Evolutionary conservation across 1,140 invertebrate species (phyloP).

Genomic region (Rhyacophila brunnea): DNA sequence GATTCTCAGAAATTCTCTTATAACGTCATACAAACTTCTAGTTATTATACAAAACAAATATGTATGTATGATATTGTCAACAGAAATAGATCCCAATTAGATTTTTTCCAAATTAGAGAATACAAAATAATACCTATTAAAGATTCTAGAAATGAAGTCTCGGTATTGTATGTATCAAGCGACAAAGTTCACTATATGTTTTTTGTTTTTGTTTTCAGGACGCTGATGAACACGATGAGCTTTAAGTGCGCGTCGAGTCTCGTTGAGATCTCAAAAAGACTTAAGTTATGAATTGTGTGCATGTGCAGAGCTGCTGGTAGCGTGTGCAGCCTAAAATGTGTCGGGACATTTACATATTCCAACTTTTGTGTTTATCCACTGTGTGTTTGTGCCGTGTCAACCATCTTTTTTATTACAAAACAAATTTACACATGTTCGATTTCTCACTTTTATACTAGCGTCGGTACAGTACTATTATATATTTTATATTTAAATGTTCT

Average conservation of each 20-base stretch:
- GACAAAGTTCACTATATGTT: no score
- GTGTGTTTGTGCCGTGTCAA: constrained; percentile 27
- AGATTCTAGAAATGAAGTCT: no score
- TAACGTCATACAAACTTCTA: no score
- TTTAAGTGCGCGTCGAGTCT: constrained; percentile 51
- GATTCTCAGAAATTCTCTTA: no score
- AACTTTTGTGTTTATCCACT: constrained; percentile 20
- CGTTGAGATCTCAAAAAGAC: constrained; percentile 12
- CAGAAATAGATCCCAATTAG: no score
- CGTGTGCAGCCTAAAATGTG: constrained; percentile 14
- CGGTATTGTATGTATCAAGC: no score
- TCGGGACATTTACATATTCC: constrained; percentile 20
- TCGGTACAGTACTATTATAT: constrained; percentile 12
- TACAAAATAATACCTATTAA: no score
- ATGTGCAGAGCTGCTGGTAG: constrained; percentile 3
- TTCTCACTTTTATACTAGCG: constrained; percentile 25
- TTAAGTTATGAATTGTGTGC: constrained; percentile 23
- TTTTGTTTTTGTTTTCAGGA: constrained; percentile 45
- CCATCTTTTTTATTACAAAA: constrained; percentile 21
- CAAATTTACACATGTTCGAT: constrained; percentile 8
- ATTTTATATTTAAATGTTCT: not conserved
- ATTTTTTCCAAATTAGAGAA: no score
- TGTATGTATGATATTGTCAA: no score
- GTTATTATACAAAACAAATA: no score
- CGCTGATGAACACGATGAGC: constrained; percentile 62